Percentiles rank a stretch among this genome's conserved stretches.
Evolutionary conservation across 2,797 vertebrate species (phyloP).

Genomic region (Clarias laeviceps): DNA sequence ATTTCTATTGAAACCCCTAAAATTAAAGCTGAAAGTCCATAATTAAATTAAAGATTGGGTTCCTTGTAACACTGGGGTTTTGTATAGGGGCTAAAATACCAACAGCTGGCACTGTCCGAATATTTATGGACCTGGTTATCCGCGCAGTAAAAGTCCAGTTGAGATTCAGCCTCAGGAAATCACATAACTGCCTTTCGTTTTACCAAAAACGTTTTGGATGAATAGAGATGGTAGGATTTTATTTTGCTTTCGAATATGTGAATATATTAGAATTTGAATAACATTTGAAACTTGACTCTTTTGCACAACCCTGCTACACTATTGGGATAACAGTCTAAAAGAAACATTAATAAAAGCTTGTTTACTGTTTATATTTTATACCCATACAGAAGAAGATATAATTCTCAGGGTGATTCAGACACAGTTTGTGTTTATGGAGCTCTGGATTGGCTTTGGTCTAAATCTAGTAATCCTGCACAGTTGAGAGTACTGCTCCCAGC

Average conservation of each 20-base stretch:
- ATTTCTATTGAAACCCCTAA: too few relatives aligned
- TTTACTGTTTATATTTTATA: slow-evolving; percentile 4
- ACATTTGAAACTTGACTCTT: neutral
- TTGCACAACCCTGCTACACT: neutral
- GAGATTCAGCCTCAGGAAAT: neutral
- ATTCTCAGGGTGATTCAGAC: slow-evolving; percentile 4
- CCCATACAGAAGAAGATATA: neutral
- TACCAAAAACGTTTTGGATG: neutral
- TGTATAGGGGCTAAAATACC: too few relatives aligned
- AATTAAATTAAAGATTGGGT: too few relatives aligned
- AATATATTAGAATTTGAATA: neutral
- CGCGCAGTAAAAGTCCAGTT: neutral
- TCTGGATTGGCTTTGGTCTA: slow-evolving; percentile 22
- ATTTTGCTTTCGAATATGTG: neutral
- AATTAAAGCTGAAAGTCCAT: too few relatives aligned
- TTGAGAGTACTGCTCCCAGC: slow-evolving; percentile 10
- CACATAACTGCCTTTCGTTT: neutral
- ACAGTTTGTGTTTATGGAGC: neutral
- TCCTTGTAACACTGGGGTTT: too few relatives aligned
- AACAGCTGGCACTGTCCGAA: too few relatives aligned
- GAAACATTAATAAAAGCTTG: slow-evolving; percentile 1
- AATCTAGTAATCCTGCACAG: slow-evolving; percentile 5
- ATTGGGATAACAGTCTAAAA: neutral
- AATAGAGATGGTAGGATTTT: neutral
- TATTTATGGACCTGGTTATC: neutral